Evolutionary conservation across 2,888 invertebrate genomes (phyloP), one percentile per base, ranked within the genome.

Genomic region (Ochropleura leucogaster): DNA sequence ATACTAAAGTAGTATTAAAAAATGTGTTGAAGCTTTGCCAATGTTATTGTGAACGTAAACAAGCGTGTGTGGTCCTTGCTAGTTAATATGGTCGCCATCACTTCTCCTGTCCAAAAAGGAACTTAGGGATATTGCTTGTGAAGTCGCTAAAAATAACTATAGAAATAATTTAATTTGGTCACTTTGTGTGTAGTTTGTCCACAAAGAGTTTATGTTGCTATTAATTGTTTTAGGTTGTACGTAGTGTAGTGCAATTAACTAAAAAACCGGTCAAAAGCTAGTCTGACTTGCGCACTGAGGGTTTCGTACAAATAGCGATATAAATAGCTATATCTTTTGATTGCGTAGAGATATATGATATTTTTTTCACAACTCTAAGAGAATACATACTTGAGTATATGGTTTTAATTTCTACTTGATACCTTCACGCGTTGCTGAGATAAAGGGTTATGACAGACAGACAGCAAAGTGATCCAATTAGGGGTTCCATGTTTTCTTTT

Each of bases 21-120:
- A 82, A 82, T 77, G 81, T 80, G 72, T 84, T 82, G 82, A 80
- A 80, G 57, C n/a, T 68, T 76, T 82, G 82, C 82, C 82, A 82
- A 82, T 68, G 72, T 80, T 76, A 57, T 70, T 64, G 47, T 12
- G 67, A 46, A 40, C 60, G 72, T 80, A 72, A 77, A 80, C 44
- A 68, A 53, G 12, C 63, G 84, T 73, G 82, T 82, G 82, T 82
- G 82, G 82, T 82, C 82, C 53, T n/a, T 18, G 57, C 81, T 82
- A 70, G 65, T 82, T 82, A 82, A 46, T 84, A 82, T 82, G 81
- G 67, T 68, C 49, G 10, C 64, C 82, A 77, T 65, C 81, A 76
- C 81, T 76, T 20, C 62, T 55, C 20, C 47, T 62, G 77, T 65
- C 77, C 77, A 72, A 84, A 80, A 77, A 47, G 49, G 62, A 77